phyloP scores from a whole-genome alignment of 1,140 invertebrate species.

The Onthophagus taurus region DNA sequence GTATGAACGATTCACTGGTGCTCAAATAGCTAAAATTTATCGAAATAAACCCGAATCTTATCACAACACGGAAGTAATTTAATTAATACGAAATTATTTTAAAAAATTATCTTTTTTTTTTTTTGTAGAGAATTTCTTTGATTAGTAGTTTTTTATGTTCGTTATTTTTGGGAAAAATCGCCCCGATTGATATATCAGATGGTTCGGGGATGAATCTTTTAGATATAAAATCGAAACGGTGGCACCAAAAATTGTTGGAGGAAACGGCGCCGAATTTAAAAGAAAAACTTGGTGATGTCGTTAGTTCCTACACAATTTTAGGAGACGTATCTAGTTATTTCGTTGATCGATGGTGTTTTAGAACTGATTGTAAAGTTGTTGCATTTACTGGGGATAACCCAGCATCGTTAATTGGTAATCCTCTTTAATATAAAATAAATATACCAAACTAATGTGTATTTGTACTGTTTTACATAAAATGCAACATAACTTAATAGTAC shows the following conservation, averaged over 20 bases:
- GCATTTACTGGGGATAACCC: slow-evolving; percentile 94
- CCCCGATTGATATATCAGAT: slow-evolving; percentile 85
- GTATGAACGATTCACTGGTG: slow-evolving; percentile 88
- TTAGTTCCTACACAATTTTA: slow-evolving; percentile 56
- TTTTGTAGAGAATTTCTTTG: slow-evolving; percentile 74
- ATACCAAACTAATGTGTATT: too few relatives aligned
- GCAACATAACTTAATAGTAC: too few relatives aligned
- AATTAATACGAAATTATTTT: not conserved
- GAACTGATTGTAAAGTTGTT: slow-evolving; percentile 65
- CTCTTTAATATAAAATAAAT: not conserved
- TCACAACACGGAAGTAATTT: slow-evolving; percentile 66
- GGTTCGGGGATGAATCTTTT: slow-evolving; percentile 96
- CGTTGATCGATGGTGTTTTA: slow-evolving; percentile 77
- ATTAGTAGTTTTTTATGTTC: slow-evolving; percentile 88
- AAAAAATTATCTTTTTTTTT: slow-evolving; percentile 8
- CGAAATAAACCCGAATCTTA: slow-evolving; percentile 65
- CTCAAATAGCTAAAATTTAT: slow-evolving; percentile 85
- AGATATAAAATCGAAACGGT: slow-evolving; percentile 70
- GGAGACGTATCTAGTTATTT: slow-evolving; percentile 71
- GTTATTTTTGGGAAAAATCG: slow-evolving; percentile 80
- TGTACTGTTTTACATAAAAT: too few relatives aligned
- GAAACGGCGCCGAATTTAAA: slow-evolving; percentile 60
- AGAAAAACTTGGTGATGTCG: slow-evolving; percentile 61
- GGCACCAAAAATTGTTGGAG: slow-evolving; percentile 67
- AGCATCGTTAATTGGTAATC: slow-evolving; percentile 65